Percentiles rank a stretch among this genome's conserved stretches.
Evolutionary conservation across 2,113 vertebrate genomes (phyloP).

Genomic region (Excalfactoria chinensis): DNA sequence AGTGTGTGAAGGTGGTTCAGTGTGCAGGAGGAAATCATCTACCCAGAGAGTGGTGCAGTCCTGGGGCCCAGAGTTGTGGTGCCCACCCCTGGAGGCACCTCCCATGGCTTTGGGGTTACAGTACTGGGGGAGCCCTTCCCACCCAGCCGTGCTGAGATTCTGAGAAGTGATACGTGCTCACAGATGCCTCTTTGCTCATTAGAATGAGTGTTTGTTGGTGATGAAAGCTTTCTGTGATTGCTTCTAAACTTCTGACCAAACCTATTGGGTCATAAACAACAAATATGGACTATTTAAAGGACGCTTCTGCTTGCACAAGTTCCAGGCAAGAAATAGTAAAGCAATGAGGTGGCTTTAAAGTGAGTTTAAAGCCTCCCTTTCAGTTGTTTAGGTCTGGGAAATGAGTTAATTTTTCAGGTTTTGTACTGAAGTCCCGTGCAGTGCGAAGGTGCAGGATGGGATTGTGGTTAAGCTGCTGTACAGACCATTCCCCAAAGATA

Average conservation of each 20-base stretch:
- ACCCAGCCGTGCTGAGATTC: background rate
- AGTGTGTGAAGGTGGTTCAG: background rate
- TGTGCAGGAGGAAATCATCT: too few relatives aligned
- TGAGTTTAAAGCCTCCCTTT: background rate
- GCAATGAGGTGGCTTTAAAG: background rate
- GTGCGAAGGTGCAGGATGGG: background rate
- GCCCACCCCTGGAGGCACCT: background rate
- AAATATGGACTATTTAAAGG: background rate
- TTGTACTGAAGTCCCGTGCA: rapidly evolving
- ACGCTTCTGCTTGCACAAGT: background rate
- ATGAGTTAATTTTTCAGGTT: background rate
- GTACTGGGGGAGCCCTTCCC: background rate
- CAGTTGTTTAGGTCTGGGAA: rapidly evolving
- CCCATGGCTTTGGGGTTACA: too few relatives aligned
- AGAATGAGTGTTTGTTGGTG: background rate
- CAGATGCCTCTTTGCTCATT: background rate
- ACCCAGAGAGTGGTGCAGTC: too few relatives aligned
- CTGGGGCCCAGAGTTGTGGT: background rate
- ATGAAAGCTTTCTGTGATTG: background rate
- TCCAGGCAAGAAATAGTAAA: background rate
- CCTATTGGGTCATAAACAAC: background rate
- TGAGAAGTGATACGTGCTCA: background rate
- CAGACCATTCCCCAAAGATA: too few relatives aligned
- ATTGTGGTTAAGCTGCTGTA: background rate
- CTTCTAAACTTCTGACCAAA: background rate